Conservation (phyloP, 2,888 invertebrate genomes). For the Ormyrus labotus region DNA sequence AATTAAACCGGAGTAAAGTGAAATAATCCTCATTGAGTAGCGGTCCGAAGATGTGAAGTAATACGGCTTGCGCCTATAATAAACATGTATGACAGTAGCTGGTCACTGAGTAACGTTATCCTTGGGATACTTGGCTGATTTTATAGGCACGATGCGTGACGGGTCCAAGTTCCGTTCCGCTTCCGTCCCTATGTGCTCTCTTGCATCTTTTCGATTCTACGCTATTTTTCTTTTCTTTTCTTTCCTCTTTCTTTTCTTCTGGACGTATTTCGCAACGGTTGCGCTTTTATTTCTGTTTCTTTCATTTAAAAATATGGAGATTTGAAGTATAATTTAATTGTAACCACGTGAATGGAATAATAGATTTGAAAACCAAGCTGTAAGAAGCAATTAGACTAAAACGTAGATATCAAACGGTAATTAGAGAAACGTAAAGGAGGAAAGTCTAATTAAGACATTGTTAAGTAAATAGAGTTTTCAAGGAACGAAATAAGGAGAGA, state of each 20-base stretch:
- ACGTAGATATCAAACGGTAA: not conserved
- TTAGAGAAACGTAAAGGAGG: not conserved
- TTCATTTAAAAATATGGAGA: too few species aligned
- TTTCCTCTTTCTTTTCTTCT: not conserved
- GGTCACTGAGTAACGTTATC: constrained; percentile 69
- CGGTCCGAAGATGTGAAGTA: constrained; percentile 26
- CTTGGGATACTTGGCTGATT: constrained; percentile 70
- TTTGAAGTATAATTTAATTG: too few species aligned
- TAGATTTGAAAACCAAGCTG: too few species aligned
- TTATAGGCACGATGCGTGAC: constrained; percentile 71
- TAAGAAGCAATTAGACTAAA: too few species aligned
- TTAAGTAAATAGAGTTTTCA: not conserved
- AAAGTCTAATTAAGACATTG: not conserved
- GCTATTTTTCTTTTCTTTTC: not conserved
- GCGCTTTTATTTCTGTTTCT: too few species aligned
- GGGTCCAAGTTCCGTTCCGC: constrained; percentile 54
- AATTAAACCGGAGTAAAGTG: constrained; percentile 26
- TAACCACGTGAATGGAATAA: too few species aligned
- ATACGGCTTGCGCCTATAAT: constrained; percentile 56
- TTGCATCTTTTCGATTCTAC: constrained; percentile 4
- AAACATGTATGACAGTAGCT: constrained; percentile 60
- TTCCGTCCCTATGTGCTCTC: constrained; percentile 23
- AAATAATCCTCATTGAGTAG: constrained; percentile 24
- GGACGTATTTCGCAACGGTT: too few species aligned
- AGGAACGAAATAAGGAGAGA: not conserved